Conservation (phyloP, 2,797 vertebrate species). For the Trachurus trachurus region DNA sequence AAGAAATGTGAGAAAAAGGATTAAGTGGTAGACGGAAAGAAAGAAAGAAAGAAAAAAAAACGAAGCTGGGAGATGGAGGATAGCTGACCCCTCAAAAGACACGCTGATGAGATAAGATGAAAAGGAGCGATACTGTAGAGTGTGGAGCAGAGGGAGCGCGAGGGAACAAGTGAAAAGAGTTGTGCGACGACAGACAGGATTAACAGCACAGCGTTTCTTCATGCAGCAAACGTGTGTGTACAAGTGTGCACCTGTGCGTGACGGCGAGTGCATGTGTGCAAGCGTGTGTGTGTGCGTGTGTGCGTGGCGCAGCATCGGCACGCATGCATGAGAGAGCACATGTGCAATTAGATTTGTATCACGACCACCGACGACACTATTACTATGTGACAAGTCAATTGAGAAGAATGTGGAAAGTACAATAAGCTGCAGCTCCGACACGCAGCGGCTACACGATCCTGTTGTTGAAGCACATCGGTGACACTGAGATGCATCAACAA, state of each 20-base stretch:
- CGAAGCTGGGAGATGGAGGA: constrained; percentile 42
- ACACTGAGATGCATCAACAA: constrained; percentile 16
- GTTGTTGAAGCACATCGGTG: constrained; percentile 5
- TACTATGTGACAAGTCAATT: constrained; percentile 1
- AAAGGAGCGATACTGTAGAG: constrained; percentile 50
- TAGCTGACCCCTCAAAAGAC: constrained; percentile 65
- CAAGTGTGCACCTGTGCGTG: constrained; percentile 41
- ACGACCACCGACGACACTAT: constrained; percentile 22
- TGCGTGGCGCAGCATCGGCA: not conserved
- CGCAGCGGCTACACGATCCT: not conserved
- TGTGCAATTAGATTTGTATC: constrained; percentile 33
- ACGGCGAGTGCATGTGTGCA: too few species aligned
- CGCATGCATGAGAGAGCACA: constrained; percentile 3
- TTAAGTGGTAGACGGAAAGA: constrained; percentile 26
- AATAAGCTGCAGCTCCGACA: not conserved
- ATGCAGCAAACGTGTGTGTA: constrained; percentile 13
- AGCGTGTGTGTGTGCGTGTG: constrained; percentile 1
- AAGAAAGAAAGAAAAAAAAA: not conserved
- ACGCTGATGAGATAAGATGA: constrained; percentile 65
- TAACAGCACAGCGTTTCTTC: constrained; percentile 62
- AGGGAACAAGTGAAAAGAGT: constrained; percentile 43
- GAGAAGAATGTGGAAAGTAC: constrained; percentile 6
- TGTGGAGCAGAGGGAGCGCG: constrained; percentile 44
- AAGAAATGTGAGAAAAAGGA: constrained; percentile 42
- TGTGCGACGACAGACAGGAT: constrained; percentile 48